Evolutionary conservation across 2,797 vertebrate species (phyloP), one percentile per base, ranked within the genome.

Genomic region (Typhlichthys eigenmanni): DNA sequence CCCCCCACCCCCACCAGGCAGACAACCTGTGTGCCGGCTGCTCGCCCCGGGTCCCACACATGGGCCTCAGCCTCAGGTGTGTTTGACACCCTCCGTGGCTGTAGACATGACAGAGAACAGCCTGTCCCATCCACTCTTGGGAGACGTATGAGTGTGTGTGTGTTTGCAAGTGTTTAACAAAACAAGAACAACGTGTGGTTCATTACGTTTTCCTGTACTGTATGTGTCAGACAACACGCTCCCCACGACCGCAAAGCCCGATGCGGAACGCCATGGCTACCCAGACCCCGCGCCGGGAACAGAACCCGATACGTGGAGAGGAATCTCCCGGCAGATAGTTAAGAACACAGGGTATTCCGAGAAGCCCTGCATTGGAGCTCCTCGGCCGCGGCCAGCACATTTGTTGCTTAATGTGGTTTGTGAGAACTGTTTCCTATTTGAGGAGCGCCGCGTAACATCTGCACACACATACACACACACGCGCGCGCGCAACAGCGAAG

Each of bases 281-380:
- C 52, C 57, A 8, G 65, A 80, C 82, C 69, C 72, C 53, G 64
- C 53, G 79, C 88, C 91, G 89, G 87, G 87, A 91, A 91, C 90
- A 92, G 89, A 89, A 89, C 78, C 84, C 65, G 83, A 86, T 89
- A 86, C 85, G 78, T 83, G 58, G 74, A 38, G 72, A 87, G 84
- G 85, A 91, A 91, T 90, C 87, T 88, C 87, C 86, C 67, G 85
- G 82, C 60, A 71, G 86, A 82, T 85, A 88, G 83, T 24, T 91
- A 86, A 90, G 91, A 92, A 88, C 70, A 87, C 82, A 88, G 82
- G 77, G 24, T 82, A 85, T 92, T 92, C 89, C 84, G 87, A 91
- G 91, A 92, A 92, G 74, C 77, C 82, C 76, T 69, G 74, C 52
- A 56, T 75, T 72, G 19, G 0, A 67, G 82, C 76, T 62, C 76